A percentile compares a stretch with the other conserved stretches of the same genome.
Conservation (phyloP, 2,888 invertebrate genomes). For the Trachelus troglodyta region DNA sequence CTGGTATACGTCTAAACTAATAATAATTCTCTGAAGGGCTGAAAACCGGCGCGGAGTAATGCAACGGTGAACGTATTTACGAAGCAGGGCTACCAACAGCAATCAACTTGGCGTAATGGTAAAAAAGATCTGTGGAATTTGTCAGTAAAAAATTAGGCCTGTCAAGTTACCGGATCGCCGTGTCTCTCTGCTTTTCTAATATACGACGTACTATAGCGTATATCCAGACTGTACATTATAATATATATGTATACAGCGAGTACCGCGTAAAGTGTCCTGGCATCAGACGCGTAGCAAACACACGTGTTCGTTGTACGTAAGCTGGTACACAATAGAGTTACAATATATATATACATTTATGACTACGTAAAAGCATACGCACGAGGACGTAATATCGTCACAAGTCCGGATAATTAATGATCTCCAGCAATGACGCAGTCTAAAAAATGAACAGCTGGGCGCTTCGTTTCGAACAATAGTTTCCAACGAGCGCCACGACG, state of each 20-base stretch:
- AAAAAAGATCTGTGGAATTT: slow-evolving; percentile 1
- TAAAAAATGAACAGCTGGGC: neutral
- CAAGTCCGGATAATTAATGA: neutral
- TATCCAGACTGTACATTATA: neutral
- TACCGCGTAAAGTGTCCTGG: neutral
- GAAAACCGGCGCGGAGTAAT: neutral
- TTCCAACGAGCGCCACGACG: neutral
- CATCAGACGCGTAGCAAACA: neutral
- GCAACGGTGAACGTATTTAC: neutral
- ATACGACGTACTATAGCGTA: neutral
- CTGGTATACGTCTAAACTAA: neutral
- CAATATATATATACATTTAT: neutral
- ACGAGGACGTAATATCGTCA: neutral
- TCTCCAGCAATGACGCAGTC: neutral
- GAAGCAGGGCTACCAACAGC: neutral
- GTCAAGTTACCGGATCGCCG: neutral
- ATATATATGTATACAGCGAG: neutral
- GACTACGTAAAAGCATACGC: neutral
- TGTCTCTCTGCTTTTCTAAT: neutral
- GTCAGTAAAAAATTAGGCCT: neutral
- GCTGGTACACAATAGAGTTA: neutral
- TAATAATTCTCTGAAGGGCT: neutral
- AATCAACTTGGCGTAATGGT: neutral
- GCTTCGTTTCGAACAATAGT: neutral
- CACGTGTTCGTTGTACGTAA: neutral